Evolutionary conservation across 2,113 vertebrate species (phyloP).

Genomic region (Cephalopholis sonnerati): DNA sequence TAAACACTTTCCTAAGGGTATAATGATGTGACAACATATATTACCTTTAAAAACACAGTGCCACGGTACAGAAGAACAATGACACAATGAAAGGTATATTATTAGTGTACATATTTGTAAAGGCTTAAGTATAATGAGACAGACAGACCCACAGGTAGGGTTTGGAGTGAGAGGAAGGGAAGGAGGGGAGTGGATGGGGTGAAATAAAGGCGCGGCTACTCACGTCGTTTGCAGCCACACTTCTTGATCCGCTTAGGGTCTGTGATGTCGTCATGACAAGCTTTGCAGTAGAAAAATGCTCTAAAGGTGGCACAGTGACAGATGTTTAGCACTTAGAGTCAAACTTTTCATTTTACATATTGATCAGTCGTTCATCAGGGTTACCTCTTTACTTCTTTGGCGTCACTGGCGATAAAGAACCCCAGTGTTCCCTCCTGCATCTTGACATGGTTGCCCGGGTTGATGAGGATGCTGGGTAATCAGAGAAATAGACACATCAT

Average conservation of each 20-base stretch:
- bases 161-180: slow-evolving; percentile 36
- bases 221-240: slow-evolving; percentile 99
- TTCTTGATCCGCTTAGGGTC: slow-evolving; percentile 99
- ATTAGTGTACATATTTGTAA: slow-evolving; percentile 20
- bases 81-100: slow-evolving; percentile 45
- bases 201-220: slow-evolving; percentile 82
- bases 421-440: slow-evolving; percentile 99
- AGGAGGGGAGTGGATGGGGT: background rate
- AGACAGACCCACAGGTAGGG: slow-evolving; percentile 36
- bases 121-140: slow-evolving; percentile 33
- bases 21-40: slow-evolving; percentile 40
- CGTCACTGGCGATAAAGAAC: slow-evolving; percentile 99
- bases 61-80: slow-evolving; percentile 44
- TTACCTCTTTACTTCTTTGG: slow-evolving; percentile 99
- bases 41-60: slow-evolving; percentile 51
- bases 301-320: slow-evolving; percentile 86
- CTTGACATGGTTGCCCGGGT: slow-evolving; percentile 98
- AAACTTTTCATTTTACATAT: background rate
- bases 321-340: slow-evolving; percentile 61
- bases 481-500: slow-evolving; percentile 77
- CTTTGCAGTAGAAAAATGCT: slow-evolving; percentile 99
- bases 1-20: slow-evolving; percentile 55
- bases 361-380: background rate
- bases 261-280: slow-evolving; percentile 99
- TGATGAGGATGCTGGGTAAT: slow-evolving; percentile 97